Base-by-base conservation (phyloP, 2,888 invertebrate genomes). In the Drymonia ruficornis region DNA sequence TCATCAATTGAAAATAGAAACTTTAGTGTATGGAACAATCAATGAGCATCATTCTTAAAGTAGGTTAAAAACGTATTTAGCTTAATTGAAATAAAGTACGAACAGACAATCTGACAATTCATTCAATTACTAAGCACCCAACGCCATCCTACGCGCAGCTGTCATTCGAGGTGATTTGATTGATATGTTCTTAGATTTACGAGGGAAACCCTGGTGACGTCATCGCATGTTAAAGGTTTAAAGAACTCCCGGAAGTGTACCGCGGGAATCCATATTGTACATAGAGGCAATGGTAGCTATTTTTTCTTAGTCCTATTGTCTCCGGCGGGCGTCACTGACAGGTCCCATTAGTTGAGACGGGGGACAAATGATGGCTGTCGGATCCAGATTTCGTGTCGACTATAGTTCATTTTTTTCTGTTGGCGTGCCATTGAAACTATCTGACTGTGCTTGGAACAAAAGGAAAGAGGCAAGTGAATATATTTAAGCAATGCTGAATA, bases 271-370 rank as follows among this genome's bases (percentile, higher is more conserved):
- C 64, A 63, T 61, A 63, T 55, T 65, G 64, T 53, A 42, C 59
- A 70, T 65, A 66, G 62, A 56, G 60, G 64, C 64, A 61, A 60
- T 66, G 63, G 55, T 63, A 55, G 59, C 11, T 12, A 2, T 71
- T 76, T 77, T 78, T 80, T 74, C 60, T 67, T 65, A 53, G 40
- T 54, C 59, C 72, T 69, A 81, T 81, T 81, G 81, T 80, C 65
- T 72, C 67, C 60, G 45, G 53, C 34, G 59, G 63, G 61, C 63
- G 72, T 71, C 74, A 70, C 50, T 81, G 83, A 84, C 84, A 87
- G 81, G 75, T 67, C 73, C 67, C 75, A 84, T 84, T 84, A 78
- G 79, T 78, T 75, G 72, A 75, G 78, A 79, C 72, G 70, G 66
- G 13, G 72, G 73, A 83, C 76, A 79, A 82, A 84, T 83, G 75